A percentile compares a stretch with the other conserved stretches of the same genome.
phyloP scores from a whole-genome alignment of 2,113 vertebrate species.

The Monopterus albus region DNA sequence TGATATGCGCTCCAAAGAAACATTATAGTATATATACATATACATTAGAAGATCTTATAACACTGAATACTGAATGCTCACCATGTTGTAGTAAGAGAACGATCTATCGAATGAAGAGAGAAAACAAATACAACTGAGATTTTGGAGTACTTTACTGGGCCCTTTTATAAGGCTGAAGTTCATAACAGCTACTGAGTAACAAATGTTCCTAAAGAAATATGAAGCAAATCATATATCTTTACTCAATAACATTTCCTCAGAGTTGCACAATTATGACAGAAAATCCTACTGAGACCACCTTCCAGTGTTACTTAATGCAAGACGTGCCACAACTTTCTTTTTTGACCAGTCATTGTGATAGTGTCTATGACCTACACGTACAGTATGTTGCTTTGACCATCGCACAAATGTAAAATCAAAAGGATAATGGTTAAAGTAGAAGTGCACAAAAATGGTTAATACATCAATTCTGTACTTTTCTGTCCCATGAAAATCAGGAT shows the following conservation, averaged over 20 bases:
- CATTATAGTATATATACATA: too few species aligned
- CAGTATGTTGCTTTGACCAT: not conserved
- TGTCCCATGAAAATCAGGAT: not conserved
- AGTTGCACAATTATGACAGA: not conserved
- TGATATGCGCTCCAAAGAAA: too few species aligned
- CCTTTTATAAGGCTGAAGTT: constrained; percentile 7
- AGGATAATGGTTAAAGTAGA: not conserved
- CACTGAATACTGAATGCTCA: too few species aligned
- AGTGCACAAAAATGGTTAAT: not conserved
- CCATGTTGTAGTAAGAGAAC: not conserved
- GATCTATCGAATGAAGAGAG: too few species aligned
- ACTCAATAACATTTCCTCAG: constrained; percentile 9
- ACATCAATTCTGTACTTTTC: too few species aligned
- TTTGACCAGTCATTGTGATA: not conserved
- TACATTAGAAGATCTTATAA: too few species aligned
- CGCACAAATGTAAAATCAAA: not conserved
- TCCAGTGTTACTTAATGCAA: not conserved
- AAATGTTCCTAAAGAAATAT: constrained; percentile 26
- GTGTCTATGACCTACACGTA: not conserved
- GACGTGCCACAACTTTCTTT: not conserved
- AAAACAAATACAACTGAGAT: not conserved
- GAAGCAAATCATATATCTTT: not conserved
- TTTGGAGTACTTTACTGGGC: constrained; percentile 51
- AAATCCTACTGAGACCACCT: not conserved
- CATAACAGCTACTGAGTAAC: constrained; percentile 9